Conservation (phyloP, 1,140 invertebrate genomes). For the Lepeophtheirus salmonis region DNA sequence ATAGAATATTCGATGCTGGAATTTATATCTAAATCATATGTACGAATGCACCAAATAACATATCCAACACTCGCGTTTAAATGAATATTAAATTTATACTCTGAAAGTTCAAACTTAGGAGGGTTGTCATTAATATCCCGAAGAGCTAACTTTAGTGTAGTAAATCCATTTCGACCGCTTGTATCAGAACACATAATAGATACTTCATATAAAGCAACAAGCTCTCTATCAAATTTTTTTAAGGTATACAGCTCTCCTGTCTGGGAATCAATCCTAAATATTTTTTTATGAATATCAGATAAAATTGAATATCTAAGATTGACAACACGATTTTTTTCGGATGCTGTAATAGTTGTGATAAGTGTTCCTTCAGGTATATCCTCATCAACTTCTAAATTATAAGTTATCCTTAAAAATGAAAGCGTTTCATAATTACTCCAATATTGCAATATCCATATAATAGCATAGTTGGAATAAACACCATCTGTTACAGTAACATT, state of each 20-base stretch:
- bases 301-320: conserved; percentile 62
- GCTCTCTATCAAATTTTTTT: conserved; percentile 56
- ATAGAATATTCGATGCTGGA: conserved; percentile 54
- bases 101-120: conserved; percentile 53
- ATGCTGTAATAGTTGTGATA: conserved; percentile 37
- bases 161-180: conserved; percentile 56
- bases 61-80: conserved; percentile 39
- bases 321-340: conserved; percentile 58
- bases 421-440: conserved; percentile 61
- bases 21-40: conserved; percentile 47
- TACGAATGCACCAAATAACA: conserved; percentile 35
- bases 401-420: conserved; percentile 47
- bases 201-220: conserved; percentile 48
- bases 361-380: conserved; percentile 28
- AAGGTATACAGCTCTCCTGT: conserved; percentile 55
- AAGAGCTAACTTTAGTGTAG: conserved; percentile 53
- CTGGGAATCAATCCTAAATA: conserved; percentile 48
- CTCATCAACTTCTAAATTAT: conserved; percentile 39
- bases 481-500: conserved; percentile 85
- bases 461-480: conserved; percentile 60
- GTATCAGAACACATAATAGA: conserved; percentile 65
- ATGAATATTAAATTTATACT: conserved; percentile 54
- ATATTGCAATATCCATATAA: conserved; percentile 54
- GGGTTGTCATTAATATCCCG: conserved; percentile 70
- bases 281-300: conserved; percentile 50